Percentiles rank a stretch among this genome's conserved stretches.
Conservation (phyloP, 2,888 invertebrate species). For the Drosophila nr. perissopoda region DNA sequence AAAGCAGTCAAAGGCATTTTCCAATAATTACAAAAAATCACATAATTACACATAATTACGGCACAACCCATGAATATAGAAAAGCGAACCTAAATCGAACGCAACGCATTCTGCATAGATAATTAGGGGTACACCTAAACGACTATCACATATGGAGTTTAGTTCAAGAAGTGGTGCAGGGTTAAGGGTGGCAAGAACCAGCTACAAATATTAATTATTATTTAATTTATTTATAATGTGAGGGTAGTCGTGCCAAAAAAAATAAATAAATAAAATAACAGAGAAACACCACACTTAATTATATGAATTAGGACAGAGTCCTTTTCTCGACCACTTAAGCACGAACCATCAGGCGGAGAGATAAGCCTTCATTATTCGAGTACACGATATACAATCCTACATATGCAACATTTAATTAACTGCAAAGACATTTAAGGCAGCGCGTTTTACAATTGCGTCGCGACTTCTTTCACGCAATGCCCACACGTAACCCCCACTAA, state of each 20-base stretch:
- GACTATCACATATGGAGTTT: slow-evolving; percentile 3
- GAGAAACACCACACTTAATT: slow-evolving; percentile 52
- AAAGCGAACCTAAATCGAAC: slow-evolving; percentile 23
- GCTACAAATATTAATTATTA: slow-evolving; percentile 64
- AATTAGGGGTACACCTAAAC: slow-evolving; percentile 42
- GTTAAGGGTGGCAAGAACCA: not conserved
- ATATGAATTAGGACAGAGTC: slow-evolving; percentile 56
- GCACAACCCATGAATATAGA: slow-evolving; percentile 10
- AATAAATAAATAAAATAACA: no score
- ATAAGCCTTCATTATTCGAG: slow-evolving; percentile 46
- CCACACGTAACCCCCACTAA: slow-evolving; percentile 7
- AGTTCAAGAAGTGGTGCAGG: not conserved
- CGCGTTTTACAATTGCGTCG: slow-evolving; percentile 71
- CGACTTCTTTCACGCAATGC: slow-evolving; percentile 67
- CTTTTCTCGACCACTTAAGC: slow-evolving; percentile 40
- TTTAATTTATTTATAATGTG: slow-evolving; percentile 65
- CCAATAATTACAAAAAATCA: slow-evolving; percentile 78
- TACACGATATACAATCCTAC: slow-evolving; percentile 29
- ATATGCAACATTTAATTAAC: slow-evolving; percentile 74
- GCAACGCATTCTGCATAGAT: slow-evolving; percentile 52
- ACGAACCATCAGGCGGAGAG: slow-evolving; percentile 23
- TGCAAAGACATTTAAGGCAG: slow-evolving; percentile 76
- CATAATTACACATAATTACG: slow-evolving; percentile 75
- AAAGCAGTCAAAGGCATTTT: slow-evolving; percentile 56
- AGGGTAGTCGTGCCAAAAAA: slow-evolving; percentile 11